Evolutionary conservation across 2,888 invertebrate species (phyloP).

Genomic region (Trachelus troglodyta): DNA sequence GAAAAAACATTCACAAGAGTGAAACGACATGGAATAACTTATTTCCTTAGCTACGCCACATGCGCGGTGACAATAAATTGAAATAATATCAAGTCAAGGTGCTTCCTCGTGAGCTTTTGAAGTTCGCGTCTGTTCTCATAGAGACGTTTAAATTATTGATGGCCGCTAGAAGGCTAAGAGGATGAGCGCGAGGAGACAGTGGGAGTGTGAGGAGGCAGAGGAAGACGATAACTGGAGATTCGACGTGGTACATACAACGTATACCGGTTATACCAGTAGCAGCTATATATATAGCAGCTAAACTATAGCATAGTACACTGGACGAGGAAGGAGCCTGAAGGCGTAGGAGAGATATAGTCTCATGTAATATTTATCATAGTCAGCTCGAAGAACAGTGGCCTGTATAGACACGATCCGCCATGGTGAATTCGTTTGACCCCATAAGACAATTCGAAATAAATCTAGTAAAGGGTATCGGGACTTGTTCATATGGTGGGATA

Average conservation of each 20-base stretch:
- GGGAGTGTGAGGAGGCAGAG: not conserved
- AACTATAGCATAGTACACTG: not conserved
- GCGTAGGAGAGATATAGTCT: not conserved
- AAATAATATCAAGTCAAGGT: not conserved
- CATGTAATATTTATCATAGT: not conserved
- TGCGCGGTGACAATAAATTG: not conserved
- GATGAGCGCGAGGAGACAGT: not conserved
- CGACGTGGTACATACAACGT: not conserved
- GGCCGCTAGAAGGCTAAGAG: not conserved
- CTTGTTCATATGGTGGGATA: not conserved
- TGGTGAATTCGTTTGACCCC: not conserved
- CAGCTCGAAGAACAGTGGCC: not conserved
- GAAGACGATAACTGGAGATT: not conserved
- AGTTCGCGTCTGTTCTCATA: not conserved
- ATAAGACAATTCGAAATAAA: not conserved
- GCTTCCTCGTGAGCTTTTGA: not conserved
- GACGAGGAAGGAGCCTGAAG: not conserved
- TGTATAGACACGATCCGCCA: not conserved
- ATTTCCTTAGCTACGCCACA: not conserved
- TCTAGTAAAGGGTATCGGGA: not conserved
- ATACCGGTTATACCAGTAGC: not conserved
- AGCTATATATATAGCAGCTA: too few relatives aligned
- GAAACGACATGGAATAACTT: not conserved
- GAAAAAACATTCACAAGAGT: not conserved
- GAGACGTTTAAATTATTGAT: not conserved